Conservation (phyloP, 2,888 invertebrate species). For the Patella depressa region DNA sequence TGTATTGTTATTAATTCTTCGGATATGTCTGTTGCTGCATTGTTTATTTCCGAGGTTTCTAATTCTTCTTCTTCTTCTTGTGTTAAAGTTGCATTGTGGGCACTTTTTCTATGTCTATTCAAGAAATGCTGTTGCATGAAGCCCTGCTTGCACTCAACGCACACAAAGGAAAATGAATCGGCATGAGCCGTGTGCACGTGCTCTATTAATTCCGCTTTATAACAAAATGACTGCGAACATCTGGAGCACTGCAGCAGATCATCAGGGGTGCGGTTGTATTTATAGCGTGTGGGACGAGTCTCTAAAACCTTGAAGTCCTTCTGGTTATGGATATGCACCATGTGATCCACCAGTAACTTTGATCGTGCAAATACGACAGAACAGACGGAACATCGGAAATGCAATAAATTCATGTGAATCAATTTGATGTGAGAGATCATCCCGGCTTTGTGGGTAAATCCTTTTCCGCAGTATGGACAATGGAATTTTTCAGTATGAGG, state of each 20-base stretch:
- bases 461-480: constrained; percentile 60
- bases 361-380: constrained; percentile 41
- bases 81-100: constrained; percentile 38
- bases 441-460: constrained; percentile 46
- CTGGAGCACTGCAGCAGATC: constrained; percentile 52
- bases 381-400: constrained; percentile 47
- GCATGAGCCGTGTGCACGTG: constrained; percentile 54
- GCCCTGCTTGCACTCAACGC: constrained; percentile 53
- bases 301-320: constrained; percentile 29
- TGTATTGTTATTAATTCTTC: no score
- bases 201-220: constrained; percentile 54
- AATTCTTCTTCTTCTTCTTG: constrained; percentile 25
- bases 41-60: constrained; percentile 5
- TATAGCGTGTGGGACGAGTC: constrained; percentile 35
- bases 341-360: constrained; percentile 49
- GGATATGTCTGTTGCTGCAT: no score
- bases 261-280: constrained; percentile 45
- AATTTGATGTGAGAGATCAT: constrained; percentile 53
- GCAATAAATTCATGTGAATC: constrained; percentile 52
- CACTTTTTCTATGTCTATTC: constrained; percentile 44
- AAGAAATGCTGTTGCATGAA: constrained; percentile 50
- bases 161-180: constrained; percentile 49
- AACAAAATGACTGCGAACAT: constrained; percentile 49
- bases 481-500: constrained; percentile 48
- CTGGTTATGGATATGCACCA: constrained; percentile 46